Evolutionary conservation across 2,113 vertebrate species (phyloP).

Genomic region (Eulemur rufifrons): DNA sequence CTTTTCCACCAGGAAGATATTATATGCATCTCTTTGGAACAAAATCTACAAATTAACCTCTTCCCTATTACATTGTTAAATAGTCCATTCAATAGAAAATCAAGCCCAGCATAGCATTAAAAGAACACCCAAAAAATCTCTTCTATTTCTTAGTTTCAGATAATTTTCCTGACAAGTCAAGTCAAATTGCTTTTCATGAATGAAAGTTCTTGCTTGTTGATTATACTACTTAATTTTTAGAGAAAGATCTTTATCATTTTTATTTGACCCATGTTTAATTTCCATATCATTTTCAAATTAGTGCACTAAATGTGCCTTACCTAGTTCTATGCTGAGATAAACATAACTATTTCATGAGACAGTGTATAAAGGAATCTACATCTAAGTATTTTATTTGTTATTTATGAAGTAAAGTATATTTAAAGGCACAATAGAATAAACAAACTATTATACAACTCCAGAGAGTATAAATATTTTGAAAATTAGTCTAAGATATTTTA

Average conservation of each 20-base stretch:
- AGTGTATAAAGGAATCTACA: not conserved
- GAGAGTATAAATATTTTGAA: constrained; percentile 30
- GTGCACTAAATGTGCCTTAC: not conserved
- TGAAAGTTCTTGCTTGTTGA: not conserved
- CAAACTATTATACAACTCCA: not conserved
- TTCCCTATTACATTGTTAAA: not conserved
- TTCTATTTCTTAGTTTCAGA: not conserved
- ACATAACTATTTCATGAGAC: not conserved
- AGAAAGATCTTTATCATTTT: not conserved
- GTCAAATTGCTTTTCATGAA: not conserved
- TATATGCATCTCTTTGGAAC: not conserved
- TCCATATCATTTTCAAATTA: not conserved
- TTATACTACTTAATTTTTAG: not conserved
- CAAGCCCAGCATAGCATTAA: not conserved
- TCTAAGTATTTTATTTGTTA: not conserved
- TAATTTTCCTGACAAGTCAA: not conserved
- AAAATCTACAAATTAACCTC: not conserved
- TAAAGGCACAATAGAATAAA: constrained; percentile 13
- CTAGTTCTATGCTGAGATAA: not conserved
- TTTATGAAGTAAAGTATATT: not conserved
- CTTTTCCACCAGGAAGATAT: not conserved
- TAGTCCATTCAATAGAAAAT: not conserved
- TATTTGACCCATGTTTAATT: not conserved
- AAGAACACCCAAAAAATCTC: not conserved
- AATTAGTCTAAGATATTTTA: constrained; percentile 24